Base-by-base conservation (phyloP, 2,113 vertebrate genomes). In the Emydura subglobosa region DNA sequence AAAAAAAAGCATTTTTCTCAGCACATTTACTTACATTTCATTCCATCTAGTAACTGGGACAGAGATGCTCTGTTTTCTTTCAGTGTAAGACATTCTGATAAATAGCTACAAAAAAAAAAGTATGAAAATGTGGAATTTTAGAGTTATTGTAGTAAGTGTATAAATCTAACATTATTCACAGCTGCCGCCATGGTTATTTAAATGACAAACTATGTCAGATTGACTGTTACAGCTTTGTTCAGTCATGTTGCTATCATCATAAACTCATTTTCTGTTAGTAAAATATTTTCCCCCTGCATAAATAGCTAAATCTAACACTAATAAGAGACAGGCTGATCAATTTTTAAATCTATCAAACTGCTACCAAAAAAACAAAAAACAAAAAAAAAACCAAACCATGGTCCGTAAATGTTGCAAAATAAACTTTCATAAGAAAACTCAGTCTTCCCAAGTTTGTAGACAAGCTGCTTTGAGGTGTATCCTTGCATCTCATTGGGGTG, bases 21-120 rank as follows among this genome's bases (percentile, higher is more conserved):
- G 34, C 13, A 39, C 49, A 16, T 87, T 97, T 96, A 98, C 99
- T 99, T 98, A 99, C 99, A 97, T 98, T 99, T 99, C 99, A 99
- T 99, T 22, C 97, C 97, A 47, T 99, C 99, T 10, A 99, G 98
- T 96, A 99, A 97, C 91, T 98, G 99, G 17, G 98, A 97, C 68
- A 99, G 97, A 3, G 96, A 97, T 84, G 98, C 96, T 96, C 97
- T 98, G 54, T 99, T 97, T 11, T 99, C 99, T 97, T 98, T 99
- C 91, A 99, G 96, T 87, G 96, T 98, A 83, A 99, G 97, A 95
- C 98, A 99, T 97, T 99, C 99, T 57, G 98, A 98, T 97, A 99
- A 98, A 93, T 99, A 99, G 97, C 99, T 99, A 82, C 7, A 88
- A 88, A 84, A 39, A 39, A 39, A 80, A 57, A 95, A 53, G 88